A percentile compares a stretch with the other conserved stretches of the same genome.
phyloP scores from a whole-genome alignment of 2,888 invertebrate genomes.

The Drosophila atripex region DNA sequence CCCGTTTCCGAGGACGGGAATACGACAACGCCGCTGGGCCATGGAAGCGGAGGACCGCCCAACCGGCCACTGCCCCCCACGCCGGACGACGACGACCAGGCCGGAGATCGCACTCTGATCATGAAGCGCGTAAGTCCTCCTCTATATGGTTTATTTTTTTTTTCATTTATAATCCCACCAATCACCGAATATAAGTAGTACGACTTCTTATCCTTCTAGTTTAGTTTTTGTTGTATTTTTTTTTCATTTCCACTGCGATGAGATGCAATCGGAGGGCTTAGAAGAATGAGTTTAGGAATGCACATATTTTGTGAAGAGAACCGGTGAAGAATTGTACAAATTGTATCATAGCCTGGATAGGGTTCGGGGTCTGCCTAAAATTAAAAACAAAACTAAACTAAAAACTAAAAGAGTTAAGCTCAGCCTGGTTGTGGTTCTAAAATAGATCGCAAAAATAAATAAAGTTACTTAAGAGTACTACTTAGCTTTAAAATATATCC shows the following conservation, averaged over 20 bases:
- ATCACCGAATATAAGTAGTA: conserved; percentile 14
- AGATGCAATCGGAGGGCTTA: conserved; percentile 5
- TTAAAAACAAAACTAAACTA: conserved; percentile 20
- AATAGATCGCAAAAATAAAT: conserved; percentile 49
- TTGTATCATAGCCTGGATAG: conserved; percentile 68
- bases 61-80: conserved; percentile 97
- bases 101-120: conserved; percentile 94
- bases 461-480: conserved; percentile 28
- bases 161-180: conserved; percentile 10
- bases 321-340: conserved; percentile 62
- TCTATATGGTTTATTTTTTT: too few relatives aligned
- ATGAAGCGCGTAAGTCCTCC: conserved; percentile 94
- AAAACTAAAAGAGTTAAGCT: conserved; percentile 42
- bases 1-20: conserved; percentile 86
- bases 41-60: conserved; percentile 89
- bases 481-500: conserved; percentile 18
- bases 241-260: conserved; percentile 18
- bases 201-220: conserved; percentile 47
- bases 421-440: conserved; percentile 84
- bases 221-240: conserved; percentile 53
- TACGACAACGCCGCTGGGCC: conserved; percentile 79
- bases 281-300: conserved; percentile 8
- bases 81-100: conserved; percentile 94
- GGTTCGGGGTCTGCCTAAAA: conserved; percentile 55
- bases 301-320: not conserved